Conservation (phyloP, 2,797 vertebrate genomes). For the Glyptemys insculpta region DNA sequence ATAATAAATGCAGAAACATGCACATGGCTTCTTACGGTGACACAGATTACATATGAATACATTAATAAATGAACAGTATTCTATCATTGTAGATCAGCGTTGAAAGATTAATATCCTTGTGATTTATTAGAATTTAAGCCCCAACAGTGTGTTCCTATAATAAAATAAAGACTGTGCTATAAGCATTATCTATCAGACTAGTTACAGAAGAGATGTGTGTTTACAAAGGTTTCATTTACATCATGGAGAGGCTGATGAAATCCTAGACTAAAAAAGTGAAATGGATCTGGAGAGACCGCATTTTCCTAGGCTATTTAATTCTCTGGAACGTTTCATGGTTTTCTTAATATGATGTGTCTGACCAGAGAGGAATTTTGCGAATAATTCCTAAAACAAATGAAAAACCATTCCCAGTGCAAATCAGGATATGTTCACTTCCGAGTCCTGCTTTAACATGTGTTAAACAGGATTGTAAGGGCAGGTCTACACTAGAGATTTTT, state of each 20-base stretch:
- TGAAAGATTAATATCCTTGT: background rate
- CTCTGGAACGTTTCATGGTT: background rate
- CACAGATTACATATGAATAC: background rate
- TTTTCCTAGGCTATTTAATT: background rate
- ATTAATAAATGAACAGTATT: background rate
- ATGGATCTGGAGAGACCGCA: background rate
- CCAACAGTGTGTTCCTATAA: background rate
- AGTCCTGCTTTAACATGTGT: too few relatives aligned
- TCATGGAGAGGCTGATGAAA: background rate
- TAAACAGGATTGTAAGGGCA: too few relatives aligned
- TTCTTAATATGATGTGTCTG: background rate
- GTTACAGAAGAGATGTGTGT: fast-evolving
- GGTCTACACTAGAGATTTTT: background rate
- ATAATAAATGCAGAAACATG: background rate
- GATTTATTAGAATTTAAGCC: background rate
- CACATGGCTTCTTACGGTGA: background rate
- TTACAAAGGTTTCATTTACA: background rate
- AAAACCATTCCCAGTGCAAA: too few relatives aligned
- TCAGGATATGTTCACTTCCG: too few relatives aligned
- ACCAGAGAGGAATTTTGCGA: too few relatives aligned
- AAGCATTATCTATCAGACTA: background rate
- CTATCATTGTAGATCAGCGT: background rate
- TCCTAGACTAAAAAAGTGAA: background rate
- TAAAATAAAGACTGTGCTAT: background rate
- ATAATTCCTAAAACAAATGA: too few relatives aligned